Evolutionary conservation across 2,797 vertebrate genomes (phyloP).

Genomic region (Semaprochilodus insignis): DNA sequence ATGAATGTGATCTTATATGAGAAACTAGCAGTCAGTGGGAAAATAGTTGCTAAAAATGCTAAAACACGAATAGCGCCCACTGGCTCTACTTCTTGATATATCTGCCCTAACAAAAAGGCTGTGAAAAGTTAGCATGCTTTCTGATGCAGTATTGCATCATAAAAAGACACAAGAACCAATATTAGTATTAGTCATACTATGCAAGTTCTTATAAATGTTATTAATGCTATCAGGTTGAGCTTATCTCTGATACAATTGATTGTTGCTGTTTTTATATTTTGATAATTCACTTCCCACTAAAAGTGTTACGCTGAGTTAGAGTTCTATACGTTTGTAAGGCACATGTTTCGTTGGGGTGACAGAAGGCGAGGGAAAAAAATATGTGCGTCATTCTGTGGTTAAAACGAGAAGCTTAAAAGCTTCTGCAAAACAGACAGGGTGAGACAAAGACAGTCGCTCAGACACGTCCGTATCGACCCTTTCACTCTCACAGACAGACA

Average conservation of each 20-base stretch:
- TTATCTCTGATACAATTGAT: not conserved
- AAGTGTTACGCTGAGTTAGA: not conserved
- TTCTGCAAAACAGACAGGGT: slow-evolving; percentile 35
- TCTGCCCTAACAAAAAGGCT: too few relatives aligned
- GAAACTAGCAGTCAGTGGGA: not conserved
- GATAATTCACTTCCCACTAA: not conserved
- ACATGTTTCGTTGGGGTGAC: not conserved
- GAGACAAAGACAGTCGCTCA: slow-evolving; percentile 21
- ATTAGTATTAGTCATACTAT: not conserved
- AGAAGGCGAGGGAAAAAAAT: slow-evolving; percentile 13
- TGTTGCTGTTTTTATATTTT: too few relatives aligned
- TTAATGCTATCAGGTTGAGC: not conserved
- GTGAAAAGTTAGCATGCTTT: not conserved
- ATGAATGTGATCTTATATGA: not conserved
- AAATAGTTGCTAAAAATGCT: not conserved
- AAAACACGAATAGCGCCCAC: not conserved
- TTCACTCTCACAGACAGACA: not conserved
- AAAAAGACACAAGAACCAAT: not conserved
- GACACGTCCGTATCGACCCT: not conserved
- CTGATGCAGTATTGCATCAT: slow-evolving; percentile 19
- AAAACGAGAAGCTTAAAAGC: slow-evolving; percentile 54
- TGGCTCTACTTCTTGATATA: not conserved
- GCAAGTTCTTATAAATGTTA: not conserved
- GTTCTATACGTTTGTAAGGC: not conserved
- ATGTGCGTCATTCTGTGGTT: slow-evolving; percentile 63